phyloP scores from a whole-genome alignment of 2,797 vertebrate species.

The Synanceia verrucosa region DNA sequence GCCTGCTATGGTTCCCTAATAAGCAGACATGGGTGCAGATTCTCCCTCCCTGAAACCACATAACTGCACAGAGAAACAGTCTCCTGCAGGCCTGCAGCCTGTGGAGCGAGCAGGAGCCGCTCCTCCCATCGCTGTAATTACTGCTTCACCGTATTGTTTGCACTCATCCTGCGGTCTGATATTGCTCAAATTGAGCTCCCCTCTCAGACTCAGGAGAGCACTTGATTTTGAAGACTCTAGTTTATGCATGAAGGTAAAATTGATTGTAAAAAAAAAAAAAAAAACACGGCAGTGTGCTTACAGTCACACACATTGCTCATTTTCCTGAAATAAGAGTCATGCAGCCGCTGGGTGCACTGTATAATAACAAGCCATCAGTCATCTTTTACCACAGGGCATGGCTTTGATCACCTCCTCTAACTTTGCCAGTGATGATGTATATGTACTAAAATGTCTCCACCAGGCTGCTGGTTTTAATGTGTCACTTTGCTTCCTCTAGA shows the following conservation, averaged over 20 bases:
- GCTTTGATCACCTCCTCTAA: slow-evolving; percentile 16
- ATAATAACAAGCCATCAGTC: slow-evolving; percentile 43
- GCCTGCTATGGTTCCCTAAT: slow-evolving; percentile 20
- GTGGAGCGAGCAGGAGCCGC: slow-evolving; percentile 28
- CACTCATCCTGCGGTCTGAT: slow-evolving; percentile 19
- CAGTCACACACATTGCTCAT: slow-evolving; percentile 8
- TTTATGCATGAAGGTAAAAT: slow-evolving; percentile 47
- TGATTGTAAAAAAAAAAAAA: slow-evolving; percentile 20
- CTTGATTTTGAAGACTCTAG: slow-evolving; percentile 32
- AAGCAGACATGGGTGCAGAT: slow-evolving; percentile 16
- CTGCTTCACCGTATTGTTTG: slow-evolving; percentile 39
- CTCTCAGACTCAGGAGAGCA: slow-evolving; percentile 14
- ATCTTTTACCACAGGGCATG: slow-evolving; percentile 37
- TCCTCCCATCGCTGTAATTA: slow-evolving; percentile 54
- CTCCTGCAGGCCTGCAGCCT: slow-evolving; percentile 19
- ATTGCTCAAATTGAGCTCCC: slow-evolving; percentile 9
- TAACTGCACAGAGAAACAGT: slow-evolving; percentile 8
- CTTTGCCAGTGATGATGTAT: background rate
- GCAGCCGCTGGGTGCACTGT: slow-evolving; percentile 5
- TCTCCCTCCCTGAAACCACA: slow-evolving; percentile 27
- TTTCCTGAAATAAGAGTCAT: slow-evolving; percentile 31
- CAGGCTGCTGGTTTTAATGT: slow-evolving; percentile 9
- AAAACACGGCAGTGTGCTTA: background rate
- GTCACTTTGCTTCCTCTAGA: background rate
- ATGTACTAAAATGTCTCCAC: slow-evolving; percentile 12